Base-by-base conservation (phyloP, 2,113 vertebrate species). In the Antechinus stuartii region DNA sequence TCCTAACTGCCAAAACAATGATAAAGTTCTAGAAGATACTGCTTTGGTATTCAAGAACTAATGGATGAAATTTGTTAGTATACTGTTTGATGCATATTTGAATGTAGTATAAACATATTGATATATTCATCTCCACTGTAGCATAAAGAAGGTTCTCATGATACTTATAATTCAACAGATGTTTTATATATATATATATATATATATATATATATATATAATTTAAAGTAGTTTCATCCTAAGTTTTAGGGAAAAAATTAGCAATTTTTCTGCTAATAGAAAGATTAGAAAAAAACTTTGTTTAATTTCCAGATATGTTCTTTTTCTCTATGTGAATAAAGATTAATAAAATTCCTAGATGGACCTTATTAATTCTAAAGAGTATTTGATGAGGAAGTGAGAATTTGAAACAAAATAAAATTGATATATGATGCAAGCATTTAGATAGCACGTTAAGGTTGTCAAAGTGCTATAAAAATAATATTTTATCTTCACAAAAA, bases 281-380 rank as follows among this genome's bases (percentile, higher is more conserved):
- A 12, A 94, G 84, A 94, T 26, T 7, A 2, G 3, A 84, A 93
- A 50, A 6, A 90, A 93, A 30, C 19, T 90, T 93, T 1, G 24
- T 25, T 92, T 90, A 56, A 47, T 10, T 89, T 8, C 54, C 4
- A 94, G 54, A 54, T 92, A 47, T 22, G 2, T 94, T 96, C 10
- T 49, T 92, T 94, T 94, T 53, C 42, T 92, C 92, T 95, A n/a
- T 42, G 12, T n/a, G 54, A 53, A 76, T 93, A 91, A 10, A 47
- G 8, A 68, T 95, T 25, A 91, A 93, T 94, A 57, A 1, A 90
- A 91, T 92, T 46, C 68, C 1, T 90, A 25, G 22, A 56, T 91
- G 84, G 84, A 89, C 61, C 91, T 10, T 2, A 50, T 91, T 76
- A 54, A 90, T 11, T 4, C 50, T 52, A 89, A 90, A n/a, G 9